A percentile compares a stretch with the other conserved stretches of the same genome.
Conservation (phyloP, 2,888 invertebrate genomes). For the Xylota segnis region DNA sequence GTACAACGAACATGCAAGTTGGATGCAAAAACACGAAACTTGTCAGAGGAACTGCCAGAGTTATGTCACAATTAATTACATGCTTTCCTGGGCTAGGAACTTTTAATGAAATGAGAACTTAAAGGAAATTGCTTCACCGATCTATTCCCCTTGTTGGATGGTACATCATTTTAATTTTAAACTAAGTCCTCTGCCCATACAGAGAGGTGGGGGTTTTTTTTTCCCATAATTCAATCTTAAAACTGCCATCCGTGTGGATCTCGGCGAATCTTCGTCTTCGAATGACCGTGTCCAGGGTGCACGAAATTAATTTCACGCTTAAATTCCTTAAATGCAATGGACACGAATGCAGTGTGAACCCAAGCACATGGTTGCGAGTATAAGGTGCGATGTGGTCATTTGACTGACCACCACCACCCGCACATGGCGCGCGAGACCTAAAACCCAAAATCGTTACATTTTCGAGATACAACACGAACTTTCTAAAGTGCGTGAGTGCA, state of each 20-base stretch:
- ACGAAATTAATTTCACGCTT: slow-evolving; percentile 55
- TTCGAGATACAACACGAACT: not conserved
- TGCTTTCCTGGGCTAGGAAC: slow-evolving; percentile 54
- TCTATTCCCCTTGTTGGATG: not conserved
- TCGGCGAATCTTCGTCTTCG: slow-evolving; percentile 22
- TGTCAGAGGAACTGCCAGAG: slow-evolving; percentile 75
- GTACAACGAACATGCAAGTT: slow-evolving; percentile 70
- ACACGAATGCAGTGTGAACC: slow-evolving; percentile 39
- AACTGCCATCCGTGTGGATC: not conserved
- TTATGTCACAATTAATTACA: slow-evolving; percentile 77
- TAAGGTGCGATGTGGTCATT: slow-evolving; percentile 44
- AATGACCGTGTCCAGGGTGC: slow-evolving; percentile 30
- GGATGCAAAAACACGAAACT: slow-evolving; percentile 74
- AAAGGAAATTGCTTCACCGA: slow-evolving; percentile 31
- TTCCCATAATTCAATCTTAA: not conserved
- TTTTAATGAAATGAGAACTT: slow-evolving; percentile 49
- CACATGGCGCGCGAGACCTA: slow-evolving; percentile 32
- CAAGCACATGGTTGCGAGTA: slow-evolving; percentile 41
- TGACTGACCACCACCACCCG: slow-evolving; percentile 47
- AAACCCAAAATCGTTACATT: slow-evolving; percentile 34
- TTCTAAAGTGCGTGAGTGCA: slow-evolving; percentile 31
- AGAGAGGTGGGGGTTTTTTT: not conserved
- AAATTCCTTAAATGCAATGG: slow-evolving; percentile 26
- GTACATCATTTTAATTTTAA: not conserved
- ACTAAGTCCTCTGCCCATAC: not conserved